Evolutionary conservation across 2,113 vertebrate genomes (phyloP).

Genomic region (Centropus bengalensis): DNA sequence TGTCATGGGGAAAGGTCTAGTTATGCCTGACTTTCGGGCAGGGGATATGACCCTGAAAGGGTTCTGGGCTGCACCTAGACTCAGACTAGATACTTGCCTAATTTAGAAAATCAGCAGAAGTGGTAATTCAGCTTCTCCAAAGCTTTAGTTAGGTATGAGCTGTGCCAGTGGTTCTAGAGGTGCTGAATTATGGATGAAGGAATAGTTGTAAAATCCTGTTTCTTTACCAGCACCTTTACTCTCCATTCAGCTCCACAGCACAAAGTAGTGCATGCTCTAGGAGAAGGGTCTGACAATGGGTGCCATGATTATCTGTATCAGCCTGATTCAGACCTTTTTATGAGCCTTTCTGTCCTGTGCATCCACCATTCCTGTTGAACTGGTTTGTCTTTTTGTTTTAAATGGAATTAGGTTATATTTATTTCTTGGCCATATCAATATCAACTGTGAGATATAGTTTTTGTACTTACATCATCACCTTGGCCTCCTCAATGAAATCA

Average conservation of each 20-base stretch:
- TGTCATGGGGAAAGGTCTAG: not conserved
- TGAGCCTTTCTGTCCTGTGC: not conserved
- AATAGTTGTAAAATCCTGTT: not conserved
- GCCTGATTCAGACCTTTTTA: not conserved
- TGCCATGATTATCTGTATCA: accelerated
- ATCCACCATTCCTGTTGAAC: not conserved
- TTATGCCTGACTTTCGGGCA: not conserved
- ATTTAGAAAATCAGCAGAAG: not conserved
- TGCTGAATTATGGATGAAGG: not conserved
- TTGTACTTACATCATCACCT: conserved; percentile 82
- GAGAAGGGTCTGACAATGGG: not conserved
- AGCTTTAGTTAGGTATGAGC: not conserved
- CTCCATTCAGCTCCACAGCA: not conserved
- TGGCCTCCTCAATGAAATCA: conserved; percentile 84
- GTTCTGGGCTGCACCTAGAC: not conserved
- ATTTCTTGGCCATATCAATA: not conserved
- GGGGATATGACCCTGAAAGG: not conserved
- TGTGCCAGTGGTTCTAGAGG: not conserved
- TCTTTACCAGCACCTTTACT: not conserved
- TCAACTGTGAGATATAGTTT: not conserved
- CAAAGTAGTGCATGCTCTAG: not conserved
- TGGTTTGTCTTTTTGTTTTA: not conserved
- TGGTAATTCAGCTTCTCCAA: not conserved
- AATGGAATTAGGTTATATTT: not conserved
- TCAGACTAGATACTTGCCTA: not conserved